Percentiles rank a stretch among this genome's conserved stretches.
These are phyloP conservation scores for Platycnemis pennipes DNA, from an alignment of 2,888 invertebrate genomes.

Conservation along the genomic window DNA sequence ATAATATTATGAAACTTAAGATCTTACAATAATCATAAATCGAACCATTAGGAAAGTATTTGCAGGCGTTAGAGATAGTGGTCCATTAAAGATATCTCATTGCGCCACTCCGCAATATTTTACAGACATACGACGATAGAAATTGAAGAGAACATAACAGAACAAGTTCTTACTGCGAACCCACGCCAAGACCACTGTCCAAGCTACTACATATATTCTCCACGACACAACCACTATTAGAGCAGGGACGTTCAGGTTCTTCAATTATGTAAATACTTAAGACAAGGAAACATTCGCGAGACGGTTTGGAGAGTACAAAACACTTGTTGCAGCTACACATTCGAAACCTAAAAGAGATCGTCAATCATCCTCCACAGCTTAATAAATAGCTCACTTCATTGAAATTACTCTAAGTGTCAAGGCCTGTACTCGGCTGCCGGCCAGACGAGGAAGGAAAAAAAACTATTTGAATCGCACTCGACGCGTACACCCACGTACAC, in stretches of 20 bases:
- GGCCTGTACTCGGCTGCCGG: background rate
- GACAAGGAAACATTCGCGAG: background rate
- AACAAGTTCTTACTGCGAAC: background rate
- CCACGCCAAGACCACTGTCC: background rate
- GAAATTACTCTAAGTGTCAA: background rate
- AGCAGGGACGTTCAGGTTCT: background rate
- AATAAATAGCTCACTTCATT: background rate
- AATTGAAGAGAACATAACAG: background rate
- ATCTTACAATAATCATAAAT: background rate
- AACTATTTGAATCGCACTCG: background rate
- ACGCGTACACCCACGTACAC: background rate
- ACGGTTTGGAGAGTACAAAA: background rate
- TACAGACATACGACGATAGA: background rate
- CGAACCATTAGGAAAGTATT: background rate
- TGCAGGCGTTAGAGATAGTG: background rate
- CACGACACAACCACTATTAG: background rate
- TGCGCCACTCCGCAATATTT: background rate
- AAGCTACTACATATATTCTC: background rate
- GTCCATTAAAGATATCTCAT: background rate
- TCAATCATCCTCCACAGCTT: background rate
- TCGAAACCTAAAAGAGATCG: background rate
- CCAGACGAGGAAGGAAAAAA: background rate
- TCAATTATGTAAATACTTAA: background rate
- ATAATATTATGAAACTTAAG: background rate
- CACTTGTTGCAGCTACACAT: background rate